These are phyloP conservation scores for Martes flavigula DNA, from an alignment of 2,797 vertebrate genomes.

Conservation along the genomic window DNA sequence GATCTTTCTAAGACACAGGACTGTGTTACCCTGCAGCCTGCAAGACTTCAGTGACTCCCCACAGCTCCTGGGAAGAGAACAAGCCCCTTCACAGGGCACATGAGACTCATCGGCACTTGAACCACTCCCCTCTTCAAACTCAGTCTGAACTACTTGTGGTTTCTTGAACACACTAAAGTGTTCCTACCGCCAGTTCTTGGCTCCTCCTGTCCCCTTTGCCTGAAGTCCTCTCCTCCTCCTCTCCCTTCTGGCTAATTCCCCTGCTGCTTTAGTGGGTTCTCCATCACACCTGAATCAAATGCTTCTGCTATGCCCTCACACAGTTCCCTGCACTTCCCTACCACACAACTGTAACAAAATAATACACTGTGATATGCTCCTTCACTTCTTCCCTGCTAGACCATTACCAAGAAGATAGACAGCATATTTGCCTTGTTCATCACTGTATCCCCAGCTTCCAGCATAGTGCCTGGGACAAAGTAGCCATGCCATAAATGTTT, in stretches of 20 bases:
- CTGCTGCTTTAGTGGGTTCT: not conserved
- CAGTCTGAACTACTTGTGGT: not conserved
- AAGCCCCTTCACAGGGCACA: not conserved
- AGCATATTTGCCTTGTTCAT: not conserved
- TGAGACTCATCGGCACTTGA: not conserved
- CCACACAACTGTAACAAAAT: not conserved
- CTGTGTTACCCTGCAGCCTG: not conserved
- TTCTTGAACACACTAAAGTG: not conserved
- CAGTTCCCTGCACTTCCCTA: not conserved
- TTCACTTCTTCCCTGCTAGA: no score
- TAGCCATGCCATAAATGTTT: not conserved
- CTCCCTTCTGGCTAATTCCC: not conserved
- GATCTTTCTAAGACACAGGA: not conserved
- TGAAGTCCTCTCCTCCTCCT: not conserved
- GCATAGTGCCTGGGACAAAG: constrained; percentile 12
- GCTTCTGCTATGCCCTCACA: not conserved
- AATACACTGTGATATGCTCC: not conserved
- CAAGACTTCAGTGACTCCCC: not conserved
- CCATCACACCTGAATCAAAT: not conserved
- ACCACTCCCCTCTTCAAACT: not conserved
- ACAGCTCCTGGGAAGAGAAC: not conserved
- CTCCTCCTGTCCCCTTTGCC: not conserved
- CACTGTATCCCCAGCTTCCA: not conserved
- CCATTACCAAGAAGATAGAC: no score
- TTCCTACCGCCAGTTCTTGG: not conserved